Conservation (phyloP, 1,140 invertebrate genomes). For the Rhopalosiphum padi region DNA sequence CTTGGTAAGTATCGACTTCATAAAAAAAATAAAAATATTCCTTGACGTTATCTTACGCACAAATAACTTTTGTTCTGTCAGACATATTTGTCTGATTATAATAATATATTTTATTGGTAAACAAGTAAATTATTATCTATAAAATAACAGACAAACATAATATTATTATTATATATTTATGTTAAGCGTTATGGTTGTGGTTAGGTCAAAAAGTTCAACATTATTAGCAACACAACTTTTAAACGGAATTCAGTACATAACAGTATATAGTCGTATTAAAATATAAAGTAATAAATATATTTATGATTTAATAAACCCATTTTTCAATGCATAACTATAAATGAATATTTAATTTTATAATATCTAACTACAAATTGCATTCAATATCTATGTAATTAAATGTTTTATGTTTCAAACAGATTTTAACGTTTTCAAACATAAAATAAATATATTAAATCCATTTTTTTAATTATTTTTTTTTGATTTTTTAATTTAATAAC, state of each 20-base stretch:
- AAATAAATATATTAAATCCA: not conserved
- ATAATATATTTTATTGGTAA: slow-evolving; percentile 44
- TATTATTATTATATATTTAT: not conserved
- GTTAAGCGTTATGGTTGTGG: not conserved
- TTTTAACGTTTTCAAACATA: too few species aligned
- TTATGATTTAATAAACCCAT: not conserved
- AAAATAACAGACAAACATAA: not conserved
- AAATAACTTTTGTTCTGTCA: slow-evolving; percentile 42
- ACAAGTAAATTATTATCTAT: not conserved
- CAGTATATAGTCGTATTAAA: not conserved
- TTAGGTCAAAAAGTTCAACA: not conserved
- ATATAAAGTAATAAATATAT: not conserved
- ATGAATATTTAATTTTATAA: not conserved
- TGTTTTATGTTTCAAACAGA: not conserved
- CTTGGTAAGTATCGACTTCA: slow-evolving; percentile 41
- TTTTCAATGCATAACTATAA: not conserved
- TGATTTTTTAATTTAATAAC: not conserved
- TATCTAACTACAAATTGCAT: not conserved
- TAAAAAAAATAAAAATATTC: slow-evolving; percentile 12
- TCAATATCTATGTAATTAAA: not conserved
- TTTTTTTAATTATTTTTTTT: not conserved
- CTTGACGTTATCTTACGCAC: slow-evolving; percentile 33
- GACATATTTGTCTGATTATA: not conserved
- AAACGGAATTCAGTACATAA: not conserved
- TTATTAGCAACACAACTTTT: not conserved